phyloP scores from a whole-genome alignment of 2,797 vertebrate species.

The Cuculus canorus region DNA sequence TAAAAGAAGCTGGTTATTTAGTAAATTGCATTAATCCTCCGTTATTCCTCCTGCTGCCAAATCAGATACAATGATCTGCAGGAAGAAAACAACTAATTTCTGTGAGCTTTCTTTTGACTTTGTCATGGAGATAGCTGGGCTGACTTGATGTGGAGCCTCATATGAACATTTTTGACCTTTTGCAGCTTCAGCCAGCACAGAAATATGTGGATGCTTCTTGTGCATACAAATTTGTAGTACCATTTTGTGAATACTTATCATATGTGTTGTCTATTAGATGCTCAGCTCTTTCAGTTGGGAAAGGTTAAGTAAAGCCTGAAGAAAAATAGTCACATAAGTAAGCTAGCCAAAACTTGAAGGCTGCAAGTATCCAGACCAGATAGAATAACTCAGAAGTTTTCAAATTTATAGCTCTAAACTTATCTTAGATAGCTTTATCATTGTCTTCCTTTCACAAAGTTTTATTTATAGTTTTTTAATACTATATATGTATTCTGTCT shows the following conservation, averaged over 20 bases:
- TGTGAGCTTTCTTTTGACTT: not conserved
- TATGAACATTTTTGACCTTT: not conserved
- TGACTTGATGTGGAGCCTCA: not conserved
- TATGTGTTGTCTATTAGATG: not conserved
- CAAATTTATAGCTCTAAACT: not conserved
- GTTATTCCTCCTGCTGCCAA: not conserved
- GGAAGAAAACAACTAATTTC: not conserved
- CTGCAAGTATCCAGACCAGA: not conserved
- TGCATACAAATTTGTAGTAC: not conserved
- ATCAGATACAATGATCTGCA: not conserved
- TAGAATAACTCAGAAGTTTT: not conserved
- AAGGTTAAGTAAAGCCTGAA: not conserved
- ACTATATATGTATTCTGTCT: not conserved
- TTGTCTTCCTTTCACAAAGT: not conserved
- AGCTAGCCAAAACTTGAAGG: not conserved
- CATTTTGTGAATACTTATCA: not conserved
- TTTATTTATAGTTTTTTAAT: not conserved
- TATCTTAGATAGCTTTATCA: not conserved
- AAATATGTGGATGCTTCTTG: not conserved
- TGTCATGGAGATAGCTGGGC: not conserved
- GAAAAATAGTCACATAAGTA: not conserved
- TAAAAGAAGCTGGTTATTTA: not conserved
- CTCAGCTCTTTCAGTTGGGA: not conserved
- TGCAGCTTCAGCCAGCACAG: not conserved
- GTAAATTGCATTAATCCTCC: not conserved